Base-by-base conservation (phyloP, 2,888 invertebrate species). In the Tribolium freemani region DNA sequence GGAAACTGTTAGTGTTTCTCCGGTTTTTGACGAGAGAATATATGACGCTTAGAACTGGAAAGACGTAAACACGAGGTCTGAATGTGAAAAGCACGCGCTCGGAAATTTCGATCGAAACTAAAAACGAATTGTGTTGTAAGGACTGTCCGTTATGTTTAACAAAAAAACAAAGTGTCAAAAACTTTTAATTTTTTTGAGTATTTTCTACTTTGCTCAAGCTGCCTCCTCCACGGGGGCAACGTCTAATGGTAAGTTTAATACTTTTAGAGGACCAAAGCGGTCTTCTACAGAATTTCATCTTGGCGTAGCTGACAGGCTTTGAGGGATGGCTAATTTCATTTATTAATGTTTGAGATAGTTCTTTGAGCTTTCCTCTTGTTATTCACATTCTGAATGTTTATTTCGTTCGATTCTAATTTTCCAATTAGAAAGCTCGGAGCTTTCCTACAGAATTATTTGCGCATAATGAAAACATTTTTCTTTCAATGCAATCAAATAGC, bases 251-350 rank as follows among this genome's bases (percentile, higher is more conserved):
- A 75, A 82, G 84, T 79, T 38, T 63, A 72, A 51, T 69, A 26
- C 69, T 72, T 60, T 66, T 74, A 69, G 64, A 53, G 46, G 66
- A 71, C 64, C 73, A 76, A 75, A 78, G 78, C 79, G 76, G 71
- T 79, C 79, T 78, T 75, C 84, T 83, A 83, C 83, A 83, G 77
- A 81, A 75, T 77, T 73, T 58, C 75, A 76, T 75, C 80, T 79
- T 82, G 82, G 84, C 83, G 83, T 83, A 83, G 83, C 79, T 80
- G 82, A 81, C 81, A 71, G 74, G 76, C 78, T 80, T 79, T 78
- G 75, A 71, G 45, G 69, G 69, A 68, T 54, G 54, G 45, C 56
- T 71, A 75, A 73, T 72, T 75, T 66, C 63, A 68, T 75, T 73
- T 72, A 71, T 74, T 70, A 73, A 69, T 70, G 58, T 73, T 60